Percentiles rank a stretch among this genome's conserved stretches.
phyloP scores from a whole-genome alignment of 2,888 invertebrate species.

The Heteropelma amictum region DNA sequence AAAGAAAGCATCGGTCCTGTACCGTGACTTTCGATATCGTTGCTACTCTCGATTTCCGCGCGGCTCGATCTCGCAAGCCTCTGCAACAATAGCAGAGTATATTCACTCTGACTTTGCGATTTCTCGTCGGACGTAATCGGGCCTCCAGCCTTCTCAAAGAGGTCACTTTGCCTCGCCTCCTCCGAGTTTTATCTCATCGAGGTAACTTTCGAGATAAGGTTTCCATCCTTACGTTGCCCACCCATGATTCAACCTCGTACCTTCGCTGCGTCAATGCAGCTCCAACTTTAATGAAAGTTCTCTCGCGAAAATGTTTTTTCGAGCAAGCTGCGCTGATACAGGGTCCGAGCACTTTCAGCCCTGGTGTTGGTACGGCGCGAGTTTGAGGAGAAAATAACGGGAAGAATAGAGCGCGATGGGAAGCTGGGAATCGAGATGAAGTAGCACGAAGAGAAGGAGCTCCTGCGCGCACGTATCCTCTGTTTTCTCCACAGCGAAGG shows the following conservation, averaged over 20 bases:
- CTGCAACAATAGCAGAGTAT: not conserved
- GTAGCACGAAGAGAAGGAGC: constrained; percentile 18
- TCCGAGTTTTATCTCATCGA: constrained; percentile 66
- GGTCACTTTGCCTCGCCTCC: constrained; percentile 7
- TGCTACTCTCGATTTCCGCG: constrained; percentile 31
- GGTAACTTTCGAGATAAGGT: constrained; percentile 69
- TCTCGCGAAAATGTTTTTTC: constrained; percentile 51
- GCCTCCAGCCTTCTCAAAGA: not conserved
- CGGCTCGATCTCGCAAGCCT: not conserved
- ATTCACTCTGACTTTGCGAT: not conserved
- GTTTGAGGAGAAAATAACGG: constrained; percentile 8
- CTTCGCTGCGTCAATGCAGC: constrained; percentile 44
- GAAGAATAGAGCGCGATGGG: not conserved
- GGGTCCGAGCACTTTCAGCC: not conserved
- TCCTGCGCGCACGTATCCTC: constrained; percentile 14
- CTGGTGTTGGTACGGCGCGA: constrained; percentile 35
- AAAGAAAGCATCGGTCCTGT: constrained; percentile 60
- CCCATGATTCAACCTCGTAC: constrained; percentile 21
- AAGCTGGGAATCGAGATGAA: constrained; percentile 15
- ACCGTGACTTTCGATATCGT: constrained; percentile 55
- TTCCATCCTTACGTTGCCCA: constrained; percentile 41
- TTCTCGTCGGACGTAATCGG: constrained; percentile 16
- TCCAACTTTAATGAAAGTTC: constrained; percentile 68
- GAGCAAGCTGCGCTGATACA: constrained; percentile 36
- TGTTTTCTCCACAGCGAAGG: constrained; percentile 19